Evolutionary conservation across 2,113 vertebrate genomes (phyloP).

Genomic region (Saguinus imperator): DNA sequence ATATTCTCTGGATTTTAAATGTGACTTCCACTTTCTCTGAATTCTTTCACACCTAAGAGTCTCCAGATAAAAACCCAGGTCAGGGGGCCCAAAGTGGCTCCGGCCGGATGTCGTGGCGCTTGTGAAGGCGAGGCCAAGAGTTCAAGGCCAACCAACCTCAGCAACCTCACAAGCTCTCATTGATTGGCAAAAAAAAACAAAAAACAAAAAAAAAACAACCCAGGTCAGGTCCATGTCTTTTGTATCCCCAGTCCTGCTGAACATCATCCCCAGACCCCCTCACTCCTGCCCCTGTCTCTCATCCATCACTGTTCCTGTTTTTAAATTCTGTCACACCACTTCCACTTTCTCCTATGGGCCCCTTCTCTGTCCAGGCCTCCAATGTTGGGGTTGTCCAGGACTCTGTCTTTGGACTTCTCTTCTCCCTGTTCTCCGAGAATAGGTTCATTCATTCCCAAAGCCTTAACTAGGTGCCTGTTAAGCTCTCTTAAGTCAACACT

Average conservation of each 20-base stretch:
- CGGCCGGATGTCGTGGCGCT: no score
- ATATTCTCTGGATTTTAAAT: background rate
- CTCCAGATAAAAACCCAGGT: background rate
- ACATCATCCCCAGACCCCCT: fast-evolving
- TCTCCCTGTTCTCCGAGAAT: background rate
- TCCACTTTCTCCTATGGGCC: no score
- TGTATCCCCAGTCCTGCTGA: background rate
- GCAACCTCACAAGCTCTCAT: no score
- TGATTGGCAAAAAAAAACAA: no score
- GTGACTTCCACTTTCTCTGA: background rate
- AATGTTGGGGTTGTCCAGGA: background rate
- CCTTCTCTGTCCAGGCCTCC: background rate
- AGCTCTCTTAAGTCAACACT: background rate
- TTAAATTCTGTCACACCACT: background rate
- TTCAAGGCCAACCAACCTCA: no score
- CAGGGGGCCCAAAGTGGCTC: no score
- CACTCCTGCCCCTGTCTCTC: background rate
- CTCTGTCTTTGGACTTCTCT: background rate
- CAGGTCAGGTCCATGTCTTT: background rate
- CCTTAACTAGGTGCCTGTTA: background rate
- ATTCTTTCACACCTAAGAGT: background rate
- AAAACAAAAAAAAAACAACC: no score
- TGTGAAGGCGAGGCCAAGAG: no score
- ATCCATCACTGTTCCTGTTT: background rate
- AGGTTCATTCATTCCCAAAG: background rate